phyloP scores from a whole-genome alignment of 2,888 invertebrate species.

The Salpingus planirostris region DNA sequence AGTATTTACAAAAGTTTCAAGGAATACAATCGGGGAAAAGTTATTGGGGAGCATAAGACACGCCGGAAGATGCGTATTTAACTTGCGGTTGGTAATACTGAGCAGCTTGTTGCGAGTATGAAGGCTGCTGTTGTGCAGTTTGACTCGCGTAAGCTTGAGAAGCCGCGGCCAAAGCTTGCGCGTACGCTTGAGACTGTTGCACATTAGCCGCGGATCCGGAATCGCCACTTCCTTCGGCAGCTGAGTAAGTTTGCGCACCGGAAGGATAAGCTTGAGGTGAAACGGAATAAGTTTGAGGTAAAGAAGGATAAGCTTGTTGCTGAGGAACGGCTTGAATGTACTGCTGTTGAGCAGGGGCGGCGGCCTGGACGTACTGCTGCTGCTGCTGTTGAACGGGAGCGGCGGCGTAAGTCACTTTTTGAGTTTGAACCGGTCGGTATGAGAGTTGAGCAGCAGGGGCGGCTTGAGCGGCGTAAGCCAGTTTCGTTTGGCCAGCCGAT shows the following conservation, averaged over 20 bases:
- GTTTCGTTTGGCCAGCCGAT: too few relatives aligned
- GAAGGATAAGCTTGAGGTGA: constrained; percentile 9
- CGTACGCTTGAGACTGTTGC: constrained; percentile 11
- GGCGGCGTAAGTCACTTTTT: constrained; percentile 3
- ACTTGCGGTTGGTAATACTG: constrained; percentile 18
- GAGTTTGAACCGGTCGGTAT: constrained; percentile 5
- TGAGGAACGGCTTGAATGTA: constrained; percentile 11
- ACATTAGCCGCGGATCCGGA: too few relatives aligned
- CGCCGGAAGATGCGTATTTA: constrained; percentile 19
- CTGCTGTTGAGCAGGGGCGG: constrained; percentile 12
- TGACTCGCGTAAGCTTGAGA: constrained; percentile 19
- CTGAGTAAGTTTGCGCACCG: constrained; percentile 13
- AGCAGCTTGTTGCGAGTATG: constrained; percentile 7
- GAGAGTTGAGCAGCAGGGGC: constrained; percentile 8
- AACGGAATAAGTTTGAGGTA: constrained; percentile 6
- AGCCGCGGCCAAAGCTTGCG: constrained; percentile 11
- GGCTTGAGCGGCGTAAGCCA: constrained; percentile 13
- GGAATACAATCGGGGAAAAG: too few relatives aligned
- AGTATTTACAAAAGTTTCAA: constrained; percentile 11
- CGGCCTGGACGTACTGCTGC: constrained; percentile 9
- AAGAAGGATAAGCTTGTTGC: constrained; percentile 5
- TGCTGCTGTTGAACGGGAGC: constrained; percentile 11
- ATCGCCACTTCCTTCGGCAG: constrained; percentile 6
- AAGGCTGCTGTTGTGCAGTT: constrained; percentile 23
- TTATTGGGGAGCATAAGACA: constrained; percentile 19